phyloP scores from a whole-genome alignment of 2,888 invertebrate genomes.

The Polyommatus icarus region DNA sequence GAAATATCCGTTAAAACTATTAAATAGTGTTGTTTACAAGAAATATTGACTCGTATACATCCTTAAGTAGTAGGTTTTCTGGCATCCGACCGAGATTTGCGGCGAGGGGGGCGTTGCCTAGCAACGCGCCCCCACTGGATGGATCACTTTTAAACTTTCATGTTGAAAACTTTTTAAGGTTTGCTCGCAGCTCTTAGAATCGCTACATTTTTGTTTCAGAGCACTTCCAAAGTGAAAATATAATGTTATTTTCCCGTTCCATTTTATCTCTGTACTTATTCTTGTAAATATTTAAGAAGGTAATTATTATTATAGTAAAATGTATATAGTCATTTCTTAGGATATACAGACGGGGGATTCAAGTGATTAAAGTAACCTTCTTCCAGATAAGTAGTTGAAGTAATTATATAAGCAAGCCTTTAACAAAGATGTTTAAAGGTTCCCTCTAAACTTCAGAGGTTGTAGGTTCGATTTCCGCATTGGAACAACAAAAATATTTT shows the following conservation, averaged over 20 bases:
- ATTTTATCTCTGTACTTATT: slow-evolving; percentile 16
- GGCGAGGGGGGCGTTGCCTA: slow-evolving; percentile 68
- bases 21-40: not conserved
- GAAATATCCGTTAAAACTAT: not conserved
- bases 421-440: not conserved
- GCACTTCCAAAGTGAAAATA: slow-evolving; percentile 60
- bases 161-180: slow-evolving; percentile 79
- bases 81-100: slow-evolving; percentile 73
- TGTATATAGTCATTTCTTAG: not conserved
- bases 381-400: not conserved
- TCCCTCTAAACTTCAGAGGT: not conserved
- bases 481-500: not conserved
- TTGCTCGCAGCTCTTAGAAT: slow-evolving; percentile 74
- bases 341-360: not conserved
- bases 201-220: slow-evolving; percentile 69
- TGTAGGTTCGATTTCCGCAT: not conserved
- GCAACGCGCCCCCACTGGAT: slow-evolving; percentile 58
- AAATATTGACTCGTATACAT: slow-evolving; percentile 6
- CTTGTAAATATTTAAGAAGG: not conserved
- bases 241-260: slow-evolving; percentile 42
- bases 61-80: slow-evolving; percentile 59
- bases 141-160: slow-evolving; percentile 81
- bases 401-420: not conserved
- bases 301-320: slow-evolving; percentile 20
- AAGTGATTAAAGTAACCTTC: not conserved